phyloP scores from a whole-genome alignment of 2,113 vertebrate species.

The Propithecus coquereli region DNA sequence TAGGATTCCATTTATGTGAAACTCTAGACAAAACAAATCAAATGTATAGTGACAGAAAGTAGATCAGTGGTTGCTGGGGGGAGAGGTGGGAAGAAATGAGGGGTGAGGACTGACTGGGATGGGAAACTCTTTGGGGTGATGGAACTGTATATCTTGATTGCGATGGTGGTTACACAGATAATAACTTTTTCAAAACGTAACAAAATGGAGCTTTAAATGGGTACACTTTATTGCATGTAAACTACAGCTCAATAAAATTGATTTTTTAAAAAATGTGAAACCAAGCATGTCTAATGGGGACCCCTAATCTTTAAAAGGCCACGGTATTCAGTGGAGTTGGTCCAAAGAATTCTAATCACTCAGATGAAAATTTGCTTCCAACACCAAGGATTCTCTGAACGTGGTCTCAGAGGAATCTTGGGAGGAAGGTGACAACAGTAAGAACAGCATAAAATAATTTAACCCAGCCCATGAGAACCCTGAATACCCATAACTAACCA shows the following conservation, averaged over 20 bases:
- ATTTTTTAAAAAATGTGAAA: not conserved
- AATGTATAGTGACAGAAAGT: not conserved
- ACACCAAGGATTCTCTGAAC: not conserved
- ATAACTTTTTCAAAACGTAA: not conserved
- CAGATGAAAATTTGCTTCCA: not conserved
- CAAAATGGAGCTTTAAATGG: not conserved
- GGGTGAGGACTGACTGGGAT: not conserved
- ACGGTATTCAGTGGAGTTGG: not conserved
- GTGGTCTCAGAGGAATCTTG: not conserved
- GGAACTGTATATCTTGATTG: not conserved
- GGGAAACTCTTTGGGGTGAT: not conserved
- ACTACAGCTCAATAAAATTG: not conserved
- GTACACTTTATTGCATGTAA: not conserved
- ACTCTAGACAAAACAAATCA: not conserved
- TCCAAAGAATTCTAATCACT: not conserved
- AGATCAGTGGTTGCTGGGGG: not conserved
- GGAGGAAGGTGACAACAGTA: not conserved
- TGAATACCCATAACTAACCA: not conserved
- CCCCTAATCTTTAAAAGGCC: not conserved
- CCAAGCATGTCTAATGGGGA: not conserved
- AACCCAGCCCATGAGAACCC: not conserved
- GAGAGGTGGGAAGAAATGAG: not conserved
- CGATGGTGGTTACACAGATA: not conserved
- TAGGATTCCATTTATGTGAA: not conserved
- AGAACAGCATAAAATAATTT: not conserved